phyloP scores from a whole-genome alignment of 2,113 vertebrate genomes.

The Syngnathus scovelli region DNA sequence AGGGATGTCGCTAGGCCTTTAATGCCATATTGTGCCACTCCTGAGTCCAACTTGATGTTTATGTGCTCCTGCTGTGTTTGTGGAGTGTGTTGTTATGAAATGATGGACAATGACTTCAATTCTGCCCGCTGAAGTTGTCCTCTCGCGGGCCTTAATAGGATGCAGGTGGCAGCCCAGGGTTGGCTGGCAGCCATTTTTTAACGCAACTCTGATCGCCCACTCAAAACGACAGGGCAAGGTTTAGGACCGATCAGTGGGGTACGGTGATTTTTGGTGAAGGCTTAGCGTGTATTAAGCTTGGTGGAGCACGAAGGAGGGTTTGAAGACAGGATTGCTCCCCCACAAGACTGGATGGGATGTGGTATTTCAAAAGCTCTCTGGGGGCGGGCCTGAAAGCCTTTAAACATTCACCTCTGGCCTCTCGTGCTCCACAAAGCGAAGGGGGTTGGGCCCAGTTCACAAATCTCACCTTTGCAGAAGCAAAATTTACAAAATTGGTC shows the following conservation, averaged over 20 bases:
- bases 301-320: neutral
- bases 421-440: constrained; percentile 45
- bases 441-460: constrained; percentile 2
- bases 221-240: no score
- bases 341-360: constrained; percentile 59
- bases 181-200: constrained; percentile 23
- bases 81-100: constrained; percentile 60
- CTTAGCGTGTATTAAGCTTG: no score
- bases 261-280: no score
- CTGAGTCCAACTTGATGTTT: constrained; percentile 36
- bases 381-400: constrained; percentile 57
- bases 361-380: constrained; percentile 57
- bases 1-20: no score
- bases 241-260: no score
- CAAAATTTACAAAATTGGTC: constrained; percentile 9
- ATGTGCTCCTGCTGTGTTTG: constrained; percentile 60
- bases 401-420: constrained; percentile 59
- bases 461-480: constrained; percentile 33
- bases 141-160: constrained; percentile 59
- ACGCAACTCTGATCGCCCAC: no score
- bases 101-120: constrained; percentile 56
- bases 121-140: constrained; percentile 28
- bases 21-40: neutral
- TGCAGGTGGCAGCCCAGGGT: constrained; percentile 62
- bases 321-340: constrained; percentile 54